phyloP scores from a whole-genome alignment of 2,113 vertebrate species.

The Ptychochromis oligacanthus region DNA sequence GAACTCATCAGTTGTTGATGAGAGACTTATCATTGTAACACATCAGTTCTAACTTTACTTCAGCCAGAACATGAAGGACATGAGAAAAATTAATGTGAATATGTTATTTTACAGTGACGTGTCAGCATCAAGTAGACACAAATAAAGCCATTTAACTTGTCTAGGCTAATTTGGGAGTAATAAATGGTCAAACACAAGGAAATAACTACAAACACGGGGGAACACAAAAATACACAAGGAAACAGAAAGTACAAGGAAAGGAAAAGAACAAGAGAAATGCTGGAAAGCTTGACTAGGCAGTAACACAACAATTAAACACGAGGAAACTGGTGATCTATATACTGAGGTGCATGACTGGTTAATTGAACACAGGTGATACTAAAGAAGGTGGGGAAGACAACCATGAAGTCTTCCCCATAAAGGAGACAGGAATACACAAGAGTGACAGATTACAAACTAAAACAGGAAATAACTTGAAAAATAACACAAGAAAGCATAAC shows the following conservation, averaged over 20 bases:
- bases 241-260: not conserved
- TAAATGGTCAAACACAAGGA: not conserved
- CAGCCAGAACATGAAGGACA: no score
- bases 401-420: not conserved
- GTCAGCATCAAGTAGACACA: no score
- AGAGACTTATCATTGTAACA: no score
- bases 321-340: not conserved
- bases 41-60: no score
- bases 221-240: not conserved
- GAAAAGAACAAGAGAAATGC: not conserved
- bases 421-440: not conserved
- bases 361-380: not conserved
- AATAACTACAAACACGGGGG: not conserved
- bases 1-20: no score
- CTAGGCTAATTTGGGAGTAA: not conserved
- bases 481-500: no score
- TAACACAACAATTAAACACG: not conserved
- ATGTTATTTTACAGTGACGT: no score
- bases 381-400: not conserved
- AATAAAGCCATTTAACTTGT: no score
- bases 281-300: not conserved
- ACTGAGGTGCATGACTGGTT: not conserved
- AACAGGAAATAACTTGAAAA: not conserved
- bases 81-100: no score
- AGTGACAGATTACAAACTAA: not conserved